Evolutionary conservation across 2,113 vertebrate genomes (phyloP), one percentile per base, ranked within the genome.

Genomic region (Nibea albiflora): DNA sequence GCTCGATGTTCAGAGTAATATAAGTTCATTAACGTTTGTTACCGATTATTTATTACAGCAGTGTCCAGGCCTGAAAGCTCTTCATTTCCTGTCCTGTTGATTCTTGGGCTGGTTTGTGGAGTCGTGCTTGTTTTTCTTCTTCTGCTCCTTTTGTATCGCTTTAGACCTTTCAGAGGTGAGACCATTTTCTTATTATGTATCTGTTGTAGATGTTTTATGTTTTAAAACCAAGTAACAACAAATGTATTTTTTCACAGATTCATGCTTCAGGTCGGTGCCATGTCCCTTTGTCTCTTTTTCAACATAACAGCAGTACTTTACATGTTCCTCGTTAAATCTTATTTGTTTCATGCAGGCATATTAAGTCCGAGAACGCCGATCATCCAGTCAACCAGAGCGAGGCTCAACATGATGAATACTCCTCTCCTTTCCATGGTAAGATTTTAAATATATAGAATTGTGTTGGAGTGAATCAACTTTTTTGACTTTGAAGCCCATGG

Each of bases 151-250:
- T 49, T 17, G 47, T 49, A 17, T 49, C 16, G 2, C 47, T 49
- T 2, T 15, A 15, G 73, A 61, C 53, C 49, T 42, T 39, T 69
- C 6, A 89, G 80, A 52, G 71, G 90, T 91, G 42, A 76, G 49
- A n/a, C 7, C 50, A n/a, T 53, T 1, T 49, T 24, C 24, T 28
- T 5, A 15, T n/a, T 6, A 49, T 17, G 8, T 39, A 39, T 39
- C 35, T 39, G 8, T 2, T 39, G 35, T 39, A 39, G 35, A 9
- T 39, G 35, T 39, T 39, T 39, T 39, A 39, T 39, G 0, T 39
- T 39, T 39, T 39, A 39, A 66, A 16, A 56, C 8, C 0, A 50
- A 5, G 2, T 22, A n/a, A 49, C 14, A 22, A 11, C 10, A 20
- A n/a, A 17, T 74, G n/a, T 67, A 28, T 66, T 24, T 71, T 39